These are phyloP conservation scores for Limnephilus marmoratus DNA, from an alignment of 2,888 invertebrate genomes.

Conservation along the genomic window DNA sequence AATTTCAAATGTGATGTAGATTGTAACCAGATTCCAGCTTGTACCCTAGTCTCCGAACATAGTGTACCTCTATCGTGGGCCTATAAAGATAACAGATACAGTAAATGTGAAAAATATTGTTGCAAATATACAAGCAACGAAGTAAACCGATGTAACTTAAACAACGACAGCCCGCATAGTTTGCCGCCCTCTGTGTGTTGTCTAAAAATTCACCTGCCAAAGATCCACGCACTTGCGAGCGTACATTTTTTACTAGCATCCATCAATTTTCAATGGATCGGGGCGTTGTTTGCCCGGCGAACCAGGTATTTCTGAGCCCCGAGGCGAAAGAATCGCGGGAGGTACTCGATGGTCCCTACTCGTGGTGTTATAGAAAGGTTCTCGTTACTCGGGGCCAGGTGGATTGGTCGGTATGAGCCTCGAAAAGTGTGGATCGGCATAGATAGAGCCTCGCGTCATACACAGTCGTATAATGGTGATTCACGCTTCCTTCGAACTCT, in stretches of 20 bases:
- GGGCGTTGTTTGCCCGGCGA: slow-evolving; percentile 14
- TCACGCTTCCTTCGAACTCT: slow-evolving; percentile 36
- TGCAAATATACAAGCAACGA: background rate
- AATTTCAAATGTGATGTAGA: no score
- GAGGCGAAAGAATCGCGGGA: background rate
- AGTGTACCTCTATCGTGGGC: background rate
- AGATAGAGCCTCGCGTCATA: background rate
- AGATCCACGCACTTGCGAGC: slow-evolving; percentile 13
- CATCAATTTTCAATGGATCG: background rate
- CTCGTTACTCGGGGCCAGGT: background rate
- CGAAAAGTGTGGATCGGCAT: background rate
- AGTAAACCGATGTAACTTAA: background rate
- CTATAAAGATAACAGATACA: background rate
- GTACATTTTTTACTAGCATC: slow-evolving; percentile 15
- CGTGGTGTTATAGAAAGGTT: background rate
- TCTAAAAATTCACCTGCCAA: slow-evolving; percentile 23
- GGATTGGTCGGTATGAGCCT: background rate
- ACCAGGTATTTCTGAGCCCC: background rate
- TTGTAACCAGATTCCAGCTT: no score
- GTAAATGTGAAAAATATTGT: background rate
- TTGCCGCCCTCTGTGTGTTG: background rate
- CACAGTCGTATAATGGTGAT: slow-evolving; percentile 4
- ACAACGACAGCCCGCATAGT: background rate
- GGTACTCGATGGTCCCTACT: background rate
- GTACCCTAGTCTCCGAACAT: no score